Percentiles rank a stretch among this genome's conserved stretches.
Conservation (phyloP, 53 echinoderm and acorn worm genomes). For the Glandiceps talaboti region DNA sequence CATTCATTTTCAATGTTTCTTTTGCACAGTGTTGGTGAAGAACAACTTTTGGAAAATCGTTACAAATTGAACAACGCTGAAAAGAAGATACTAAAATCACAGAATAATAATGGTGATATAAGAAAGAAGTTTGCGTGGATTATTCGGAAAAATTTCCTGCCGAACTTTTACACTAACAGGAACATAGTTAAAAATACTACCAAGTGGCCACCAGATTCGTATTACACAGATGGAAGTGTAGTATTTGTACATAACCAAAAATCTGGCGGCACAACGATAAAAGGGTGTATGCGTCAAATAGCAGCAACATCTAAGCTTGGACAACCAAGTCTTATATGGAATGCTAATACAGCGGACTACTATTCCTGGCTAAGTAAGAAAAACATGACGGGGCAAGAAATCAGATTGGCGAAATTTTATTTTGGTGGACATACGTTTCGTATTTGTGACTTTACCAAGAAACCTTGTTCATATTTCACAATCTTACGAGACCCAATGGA, state of each 20-base stretch:
- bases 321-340: background rate
- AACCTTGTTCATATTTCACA: conserved; percentile 71
- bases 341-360: conserved; percentile 3
- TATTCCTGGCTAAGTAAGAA: conserved; percentile 12
- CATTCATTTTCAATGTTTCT: too few species aligned
- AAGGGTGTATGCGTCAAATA: conserved; percentile 40
- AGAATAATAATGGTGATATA: background rate
- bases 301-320: background rate
- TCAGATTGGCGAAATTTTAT: conserved; percentile 4
- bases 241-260: conserved; percentile 77
- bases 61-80: too few species aligned
- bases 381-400: conserved; percentile 1
- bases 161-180: background rate
- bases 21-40: too few species aligned
- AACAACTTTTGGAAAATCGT: too few species aligned
- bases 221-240: conserved; percentile 1
- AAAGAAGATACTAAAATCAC: too few species aligned
- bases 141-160: background rate
- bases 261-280: conserved; percentile 72
- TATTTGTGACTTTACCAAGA: conserved; percentile 33
- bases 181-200: too few species aligned
- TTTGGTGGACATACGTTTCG: conserved; percentile 83
- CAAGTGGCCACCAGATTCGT: background rate
- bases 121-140: background rate
- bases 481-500: conserved; percentile 68